Percentiles rank a stretch among this genome's conserved stretches.
phyloP scores from a whole-genome alignment of 1,140 invertebrate genomes.

The Tachypleus tridentatus region DNA sequence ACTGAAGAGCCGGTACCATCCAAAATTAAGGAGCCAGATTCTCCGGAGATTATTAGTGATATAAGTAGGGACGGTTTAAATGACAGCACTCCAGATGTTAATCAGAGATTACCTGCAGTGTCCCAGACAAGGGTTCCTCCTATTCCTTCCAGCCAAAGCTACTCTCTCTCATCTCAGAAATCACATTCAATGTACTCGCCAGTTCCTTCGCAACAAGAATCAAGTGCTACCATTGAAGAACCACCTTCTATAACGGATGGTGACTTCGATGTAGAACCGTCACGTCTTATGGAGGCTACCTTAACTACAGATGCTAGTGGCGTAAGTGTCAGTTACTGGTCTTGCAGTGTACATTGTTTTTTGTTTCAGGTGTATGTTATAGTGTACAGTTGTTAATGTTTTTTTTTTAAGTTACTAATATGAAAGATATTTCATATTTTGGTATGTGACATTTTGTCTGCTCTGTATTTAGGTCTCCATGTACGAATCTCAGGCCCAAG shows the following conservation, averaged over 20 bases:
- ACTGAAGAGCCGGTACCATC: constrained; percentile 12
- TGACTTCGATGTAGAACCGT: constrained; percentile 17
- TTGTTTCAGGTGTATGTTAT: too few relatives aligned
- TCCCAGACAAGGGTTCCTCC: background rate
- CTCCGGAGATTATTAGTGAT: constrained; percentile 18
- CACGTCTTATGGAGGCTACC: constrained; percentile 20
- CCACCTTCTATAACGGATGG: constrained; percentile 8
- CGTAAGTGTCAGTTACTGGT: too few relatives aligned
- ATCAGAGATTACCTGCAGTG: constrained; percentile 8
- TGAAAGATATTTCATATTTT: too few relatives aligned
- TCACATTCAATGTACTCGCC: too few relatives aligned
- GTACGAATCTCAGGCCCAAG: too few relatives aligned
- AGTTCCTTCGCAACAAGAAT: constrained; percentile 1
- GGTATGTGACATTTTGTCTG: too few relatives aligned
- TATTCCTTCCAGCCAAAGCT: too few relatives aligned
- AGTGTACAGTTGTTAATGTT: too few relatives aligned
- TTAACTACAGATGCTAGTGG: constrained; percentile 18
- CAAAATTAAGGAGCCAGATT: constrained; percentile 19
- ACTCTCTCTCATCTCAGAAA: too few relatives aligned
- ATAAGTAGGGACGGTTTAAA: constrained; percentile 12
- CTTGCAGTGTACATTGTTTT: too few relatives aligned
- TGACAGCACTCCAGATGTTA: constrained; percentile 1
- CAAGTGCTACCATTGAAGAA: constrained; percentile 15
- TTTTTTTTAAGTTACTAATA: too few relatives aligned
- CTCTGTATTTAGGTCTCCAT: too few relatives aligned